Evolutionary conservation across 2,113 vertebrate genomes (phyloP).

Genomic region (Marcusenius ussheri): DNA sequence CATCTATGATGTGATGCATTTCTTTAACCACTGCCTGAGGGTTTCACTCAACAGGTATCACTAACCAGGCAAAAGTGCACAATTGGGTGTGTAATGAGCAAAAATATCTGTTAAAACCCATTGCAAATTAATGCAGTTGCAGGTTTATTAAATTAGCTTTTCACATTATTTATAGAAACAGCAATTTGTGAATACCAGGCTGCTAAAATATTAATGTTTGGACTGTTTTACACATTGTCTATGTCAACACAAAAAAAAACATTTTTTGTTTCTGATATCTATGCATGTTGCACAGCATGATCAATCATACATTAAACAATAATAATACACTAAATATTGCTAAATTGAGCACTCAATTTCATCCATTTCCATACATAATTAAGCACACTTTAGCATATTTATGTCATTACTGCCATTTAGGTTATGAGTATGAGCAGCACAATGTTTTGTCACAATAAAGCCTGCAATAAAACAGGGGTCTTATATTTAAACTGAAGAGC

Average conservation of each 20-base stretch:
- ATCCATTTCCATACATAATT: neutral
- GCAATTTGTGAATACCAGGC: neutral
- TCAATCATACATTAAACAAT: neutral
- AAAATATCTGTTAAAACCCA: neutral
- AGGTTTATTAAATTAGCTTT: neutral
- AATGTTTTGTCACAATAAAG: neutral
- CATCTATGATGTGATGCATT: neutral
- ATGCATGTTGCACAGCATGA: neutral
- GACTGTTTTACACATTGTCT: neutral
- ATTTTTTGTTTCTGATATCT: neutral
- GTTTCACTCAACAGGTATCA: neutral
- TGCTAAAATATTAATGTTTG: neutral
- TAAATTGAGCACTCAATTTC: neutral
- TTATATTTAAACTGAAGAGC: neutral
- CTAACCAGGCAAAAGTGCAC: neutral
- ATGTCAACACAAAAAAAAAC: neutral
- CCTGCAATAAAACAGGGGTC: neutral
- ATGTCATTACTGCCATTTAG: constrained; percentile 5
- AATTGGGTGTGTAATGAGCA: neutral
- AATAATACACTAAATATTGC: neutral
- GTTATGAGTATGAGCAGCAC: neutral
- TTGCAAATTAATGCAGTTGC: neutral
- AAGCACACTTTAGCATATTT: neutral
- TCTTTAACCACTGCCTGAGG: neutral
- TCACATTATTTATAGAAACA: neutral